A percentile compares a stretch with the other conserved stretches of the same genome.
These are phyloP conservation scores for Sogatella furcifera DNA, from an alignment of 1,140 invertebrate genomes.

Conservation along the genomic window DNA sequence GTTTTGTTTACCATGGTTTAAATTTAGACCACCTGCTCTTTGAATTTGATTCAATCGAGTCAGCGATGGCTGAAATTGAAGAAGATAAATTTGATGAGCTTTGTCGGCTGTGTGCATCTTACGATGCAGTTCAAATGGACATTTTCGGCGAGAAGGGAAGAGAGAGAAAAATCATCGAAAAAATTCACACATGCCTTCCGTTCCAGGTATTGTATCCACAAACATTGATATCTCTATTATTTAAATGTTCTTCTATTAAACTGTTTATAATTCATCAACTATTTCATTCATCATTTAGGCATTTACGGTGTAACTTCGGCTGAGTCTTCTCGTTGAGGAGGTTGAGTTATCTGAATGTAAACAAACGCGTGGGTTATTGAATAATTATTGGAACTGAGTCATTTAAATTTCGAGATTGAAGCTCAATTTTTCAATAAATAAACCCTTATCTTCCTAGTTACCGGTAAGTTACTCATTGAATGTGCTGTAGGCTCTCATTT, in stretches of 20 bases:
- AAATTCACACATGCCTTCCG: conserved; percentile 38
- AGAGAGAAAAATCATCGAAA: conserved; percentile 37
- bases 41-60: not conserved
- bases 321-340: too few relatives aligned
- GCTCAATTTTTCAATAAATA: too few relatives aligned
- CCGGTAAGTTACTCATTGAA: too few relatives aligned
- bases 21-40: not conserved
- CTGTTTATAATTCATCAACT: not conserved
- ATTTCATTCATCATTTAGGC: not conserved
- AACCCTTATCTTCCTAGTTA: too few relatives aligned
- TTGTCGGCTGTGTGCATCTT: conserved; percentile 39
- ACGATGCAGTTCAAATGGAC: conserved; percentile 39
- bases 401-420: too few relatives aligned
- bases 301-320: too few relatives aligned
- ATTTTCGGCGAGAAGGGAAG: conserved; percentile 39
- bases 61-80: not conserved
- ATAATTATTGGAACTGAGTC: too few relatives aligned
- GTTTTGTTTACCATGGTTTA: not conserved
- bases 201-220: conserved; percentile 35
- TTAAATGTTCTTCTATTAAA: too few relatives aligned
- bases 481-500: too few relatives aligned
- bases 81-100: conserved; percentile 36
- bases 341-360: too few relatives aligned
- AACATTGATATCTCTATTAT: too few relatives aligned
- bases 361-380: too few relatives aligned